Evolutionary conservation across 2,888 invertebrate genomes (phyloP), one percentile per base, ranked within the genome.

Genomic region (Drosophila cognata): DNA sequence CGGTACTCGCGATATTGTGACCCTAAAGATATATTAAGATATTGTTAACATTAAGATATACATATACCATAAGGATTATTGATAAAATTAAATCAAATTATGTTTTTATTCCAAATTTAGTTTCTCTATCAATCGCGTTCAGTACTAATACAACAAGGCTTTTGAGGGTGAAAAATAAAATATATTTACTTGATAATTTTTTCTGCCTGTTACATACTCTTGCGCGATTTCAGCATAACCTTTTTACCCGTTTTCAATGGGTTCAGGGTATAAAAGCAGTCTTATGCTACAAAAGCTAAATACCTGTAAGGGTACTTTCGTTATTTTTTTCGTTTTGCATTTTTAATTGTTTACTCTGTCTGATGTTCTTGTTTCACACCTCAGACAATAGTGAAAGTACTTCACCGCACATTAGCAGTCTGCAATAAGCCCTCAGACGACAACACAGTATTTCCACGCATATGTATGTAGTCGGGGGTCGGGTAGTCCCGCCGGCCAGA

Each of bases 1-100:
- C 96, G 95, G 93, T 98, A 97, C 60, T 97, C 96, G 92, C 97
- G 97, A 89, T 97, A 94, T 91, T 96, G 95, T 85, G 95, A 95
- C 89, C 98, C 98, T 98, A 94, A 92, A 91, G 1, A 25, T 25
- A 8, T 46, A 25, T 25, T 46, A 28, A 91, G 53, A 36, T 58
- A 55, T 4, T 4, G 16, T 10, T 25, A 25, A 21, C 13, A 21
- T 21, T 10, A 11, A 11, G 11, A 21, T 6, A 21, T 43, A 43
- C 11, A 43, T 21, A 43, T 21, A 2, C 21, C 43, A 46, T 25
- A 4, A 1, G 16, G 16, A 46, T 25, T 46, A 46, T 46, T 25
- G 8, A 25, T 46, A 1, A 25, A 46, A 16, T 21, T 25, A 8
- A 25, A 25, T 16, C 4, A 25, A 46, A 25, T 8, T 16, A 25